phyloP scores from a whole-genome alignment of 1,140 invertebrate genomes.

The Nixonia krombeini region DNA sequence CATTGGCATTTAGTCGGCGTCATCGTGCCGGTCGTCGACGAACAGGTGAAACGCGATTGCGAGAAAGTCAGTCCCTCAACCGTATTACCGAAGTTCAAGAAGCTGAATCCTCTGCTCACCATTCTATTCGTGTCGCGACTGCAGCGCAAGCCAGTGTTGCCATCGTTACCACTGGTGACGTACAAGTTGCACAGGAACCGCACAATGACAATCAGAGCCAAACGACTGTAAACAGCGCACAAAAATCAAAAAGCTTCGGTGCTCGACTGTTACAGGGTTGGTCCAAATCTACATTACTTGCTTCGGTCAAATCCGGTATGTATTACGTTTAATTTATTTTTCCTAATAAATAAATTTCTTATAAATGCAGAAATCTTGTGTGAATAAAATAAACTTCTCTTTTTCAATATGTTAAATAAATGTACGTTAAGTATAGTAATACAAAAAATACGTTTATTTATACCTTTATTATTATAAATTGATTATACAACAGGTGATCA shows the following conservation, averaged over 20 bases:
- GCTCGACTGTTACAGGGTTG: constrained; percentile 68
- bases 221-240: constrained; percentile 48
- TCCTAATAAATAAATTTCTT: too few species aligned
- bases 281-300: constrained; percentile 47
- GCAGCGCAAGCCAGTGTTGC: not conserved
- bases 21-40: constrained; percentile 74
- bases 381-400: too few species aligned
- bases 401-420: too few species aligned
- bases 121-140: constrained; percentile 17
- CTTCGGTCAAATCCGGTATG: constrained; percentile 39
- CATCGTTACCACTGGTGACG: too few species aligned
- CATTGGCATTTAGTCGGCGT: constrained; percentile 62
- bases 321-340: not conserved
- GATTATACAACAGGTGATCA: too few species aligned
- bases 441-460: too few species aligned
- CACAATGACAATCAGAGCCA: constrained; percentile 24
- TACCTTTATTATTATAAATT: too few species aligned
- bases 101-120: constrained; percentile 62
- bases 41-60: constrained; percentile 77
- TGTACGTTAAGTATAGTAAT: too few species aligned
- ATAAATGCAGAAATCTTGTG: too few species aligned
- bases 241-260: constrained; percentile 68
- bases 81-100: constrained; percentile 86
- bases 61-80: constrained; percentile 86
- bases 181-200: too few species aligned